Percentiles rank a stretch among this genome's conserved stretches.
phyloP scores from a whole-genome alignment of 2,797 vertebrate species.

The Capromys pilorides region DNA sequence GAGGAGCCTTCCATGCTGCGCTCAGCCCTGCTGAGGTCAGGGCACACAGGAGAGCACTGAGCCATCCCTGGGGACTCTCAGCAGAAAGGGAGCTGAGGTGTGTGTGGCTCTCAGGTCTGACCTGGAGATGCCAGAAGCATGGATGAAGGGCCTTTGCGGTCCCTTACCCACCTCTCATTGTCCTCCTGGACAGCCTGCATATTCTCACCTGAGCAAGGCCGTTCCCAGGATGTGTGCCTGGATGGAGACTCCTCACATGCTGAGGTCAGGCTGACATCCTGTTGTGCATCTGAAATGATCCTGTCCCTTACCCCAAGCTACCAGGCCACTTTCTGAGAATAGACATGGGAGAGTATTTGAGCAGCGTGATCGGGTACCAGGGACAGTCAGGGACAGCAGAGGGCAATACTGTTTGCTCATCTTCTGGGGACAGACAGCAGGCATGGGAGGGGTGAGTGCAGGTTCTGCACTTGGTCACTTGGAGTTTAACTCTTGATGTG shows the following conservation, averaged over 20 bases:
- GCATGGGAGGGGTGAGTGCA: rapidly evolving
- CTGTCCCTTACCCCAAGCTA: background rate
- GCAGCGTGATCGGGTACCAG: background rate
- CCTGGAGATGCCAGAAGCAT: background rate
- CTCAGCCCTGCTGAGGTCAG: background rate
- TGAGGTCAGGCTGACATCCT: background rate
- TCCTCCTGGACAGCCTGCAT: background rate
- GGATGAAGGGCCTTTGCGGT: rapidly evolving
- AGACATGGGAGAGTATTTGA: background rate
- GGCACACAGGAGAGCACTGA: background rate
- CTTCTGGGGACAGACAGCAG: background rate
- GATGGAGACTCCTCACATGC: background rate
- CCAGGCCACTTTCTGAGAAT: background rate
- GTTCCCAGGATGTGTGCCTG: rapidly evolving
- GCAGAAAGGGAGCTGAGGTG: no score
- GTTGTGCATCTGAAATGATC: background rate
- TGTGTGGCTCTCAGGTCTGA: rapidly evolving
- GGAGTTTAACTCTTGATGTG: background rate
- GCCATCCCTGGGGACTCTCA: background rate
- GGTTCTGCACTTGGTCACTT: background rate
- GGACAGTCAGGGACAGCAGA: background rate
- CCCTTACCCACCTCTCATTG: background rate
- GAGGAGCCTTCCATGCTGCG: background rate
- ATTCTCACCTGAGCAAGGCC: background rate
- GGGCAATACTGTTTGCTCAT: background rate